phyloP scores from a whole-genome alignment of 2,113 vertebrate genomes.

The Poeciliopsis prolifica region DNA sequence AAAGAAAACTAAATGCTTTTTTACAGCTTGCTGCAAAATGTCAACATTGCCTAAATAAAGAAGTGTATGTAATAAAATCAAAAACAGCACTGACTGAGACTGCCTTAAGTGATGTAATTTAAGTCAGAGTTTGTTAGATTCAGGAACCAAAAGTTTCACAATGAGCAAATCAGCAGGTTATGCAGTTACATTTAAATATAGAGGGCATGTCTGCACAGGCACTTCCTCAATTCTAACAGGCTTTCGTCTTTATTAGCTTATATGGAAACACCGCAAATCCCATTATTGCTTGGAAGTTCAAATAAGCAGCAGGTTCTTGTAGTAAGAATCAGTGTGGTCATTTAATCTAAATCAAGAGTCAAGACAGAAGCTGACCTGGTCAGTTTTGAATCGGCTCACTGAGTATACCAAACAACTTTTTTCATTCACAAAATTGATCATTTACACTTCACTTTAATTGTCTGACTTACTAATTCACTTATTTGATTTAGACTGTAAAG shows the following conservation, averaged over 20 bases:
- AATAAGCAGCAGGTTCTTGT: not conserved
- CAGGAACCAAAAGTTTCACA: not conserved
- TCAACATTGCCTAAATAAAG: too few species aligned
- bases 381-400: not conserved
- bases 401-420: slow-evolving; percentile 10
- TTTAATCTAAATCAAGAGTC: not conserved
- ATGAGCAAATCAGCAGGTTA: not conserved
- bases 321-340: not conserved
- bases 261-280: not conserved
- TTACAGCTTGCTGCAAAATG: too few species aligned
- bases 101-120: not conserved
- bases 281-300: not conserved
- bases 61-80: too few species aligned
- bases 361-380: not conserved
- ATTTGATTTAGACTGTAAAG: too few species aligned
- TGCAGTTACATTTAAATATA: not conserved
- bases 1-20: too few species aligned
- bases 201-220: not conserved
- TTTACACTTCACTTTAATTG: slow-evolving; percentile 1
- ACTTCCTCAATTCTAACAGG: not conserved
- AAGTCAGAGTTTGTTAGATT: not conserved
- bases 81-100: not conserved
- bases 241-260: not conserved
- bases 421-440: slow-evolving; percentile 9
- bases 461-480: not conserved